Base-by-base conservation (phyloP, 2,797 vertebrate species). In the Squalus acanthias region DNA sequence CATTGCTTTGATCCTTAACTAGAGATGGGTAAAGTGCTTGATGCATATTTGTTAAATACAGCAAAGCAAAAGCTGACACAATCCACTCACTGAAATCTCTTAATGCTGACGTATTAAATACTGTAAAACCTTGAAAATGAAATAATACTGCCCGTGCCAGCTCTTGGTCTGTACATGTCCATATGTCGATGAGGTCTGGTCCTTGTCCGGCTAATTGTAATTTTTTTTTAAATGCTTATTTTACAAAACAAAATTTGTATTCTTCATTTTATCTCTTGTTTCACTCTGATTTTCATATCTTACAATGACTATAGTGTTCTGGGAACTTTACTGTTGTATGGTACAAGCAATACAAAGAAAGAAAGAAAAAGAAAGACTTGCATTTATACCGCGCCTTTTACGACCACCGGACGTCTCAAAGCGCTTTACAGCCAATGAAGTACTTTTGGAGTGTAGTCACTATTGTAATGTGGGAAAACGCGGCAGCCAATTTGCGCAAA, bases 71-170 rank as follows among this genome's bases (percentile, higher is more conserved):
- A 98, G 98, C 97, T 98, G 98, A 98, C 98, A 57, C 94, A 95
- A 97, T 98, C 97, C 97, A 98, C 97, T 98, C 97, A 97, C 97
- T 98, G 98, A 98, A 98, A 98, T 98, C 98, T 98, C 98, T 98
- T 98, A 98, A 98, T 98, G 98, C 98, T 98, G 97, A 98, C 97
- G 98, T 97, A 98, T 99, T 98, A 98, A 98, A 98, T 98, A 97
- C 97, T 97, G 97, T 97, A 98, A 98, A 98, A 98, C 63, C 63
- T 67, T 67, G 70, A 95, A 74, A 95, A 76, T 95, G 69, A 60
- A 53, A 95, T 95, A 70, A 95, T 53, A 74, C 50, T 53, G 46
- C 26, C 46, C 0, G 33, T 95, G 67, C 6, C 65, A 53, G 46
- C 46, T 15, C 65, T n/a, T 57, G 29, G 13, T 95, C 26, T n/a